phyloP scores from a whole-genome alignment of 2,888 invertebrate species.

The Bhutanitis thaidina region DNA sequence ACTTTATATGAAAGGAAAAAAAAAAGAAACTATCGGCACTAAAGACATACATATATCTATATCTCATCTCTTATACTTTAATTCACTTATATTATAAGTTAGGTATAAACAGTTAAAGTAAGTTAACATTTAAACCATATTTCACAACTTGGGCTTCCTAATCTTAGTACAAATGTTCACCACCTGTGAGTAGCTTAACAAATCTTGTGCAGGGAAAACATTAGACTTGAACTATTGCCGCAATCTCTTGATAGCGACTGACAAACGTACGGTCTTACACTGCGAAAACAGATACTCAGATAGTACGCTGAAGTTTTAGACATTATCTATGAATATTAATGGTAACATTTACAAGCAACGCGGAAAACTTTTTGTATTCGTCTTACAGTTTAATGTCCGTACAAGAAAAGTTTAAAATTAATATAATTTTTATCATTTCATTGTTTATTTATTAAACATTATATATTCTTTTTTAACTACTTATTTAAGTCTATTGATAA shows the following conservation, averaged over 20 bases:
- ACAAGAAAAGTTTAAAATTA: too few species aligned
- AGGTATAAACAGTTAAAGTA: too few species aligned
- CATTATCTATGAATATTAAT: slow-evolving; percentile 21
- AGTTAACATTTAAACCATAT: too few species aligned
- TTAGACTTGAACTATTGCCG: slow-evolving; percentile 28
- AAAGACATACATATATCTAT: too few species aligned
- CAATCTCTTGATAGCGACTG: slow-evolving; percentile 21
- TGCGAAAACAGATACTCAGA: slow-evolving; percentile 20
- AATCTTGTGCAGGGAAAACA: slow-evolving; percentile 25
- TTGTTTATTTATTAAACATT: too few species aligned
- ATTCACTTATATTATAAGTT: too few species aligned
- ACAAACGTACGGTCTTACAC: slow-evolving; percentile 21
- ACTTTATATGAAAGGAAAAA: too few species aligned
- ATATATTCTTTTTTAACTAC: too few species aligned
- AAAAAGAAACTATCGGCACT: too few species aligned
- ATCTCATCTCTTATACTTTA: background rate
- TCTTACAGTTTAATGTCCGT: background rate
- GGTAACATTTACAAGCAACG: slow-evolving; percentile 16
- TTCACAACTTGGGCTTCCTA: too few species aligned
- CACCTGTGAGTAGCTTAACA: slow-evolving; percentile 28
- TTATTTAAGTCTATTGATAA: too few species aligned
- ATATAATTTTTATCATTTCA: too few species aligned
- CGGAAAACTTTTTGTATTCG: background rate
- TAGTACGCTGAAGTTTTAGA: slow-evolving; percentile 20
- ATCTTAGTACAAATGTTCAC: slow-evolving; percentile 14